phyloP scores from a whole-genome alignment of 2,888 invertebrate species.

The Iselma pallidipennis region DNA sequence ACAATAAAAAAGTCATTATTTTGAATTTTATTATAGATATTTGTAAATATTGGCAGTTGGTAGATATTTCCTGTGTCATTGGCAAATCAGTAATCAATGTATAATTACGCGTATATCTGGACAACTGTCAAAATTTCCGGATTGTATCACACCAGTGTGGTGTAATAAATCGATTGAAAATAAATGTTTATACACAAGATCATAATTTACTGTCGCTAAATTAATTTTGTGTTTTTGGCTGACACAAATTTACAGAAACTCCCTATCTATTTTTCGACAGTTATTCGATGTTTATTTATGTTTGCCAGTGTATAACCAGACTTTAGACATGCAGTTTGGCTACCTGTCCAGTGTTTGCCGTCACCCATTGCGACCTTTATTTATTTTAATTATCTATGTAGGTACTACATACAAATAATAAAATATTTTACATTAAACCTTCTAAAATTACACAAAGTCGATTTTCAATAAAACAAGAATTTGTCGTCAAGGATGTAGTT shows the following conservation, averaged over 20 bases:
- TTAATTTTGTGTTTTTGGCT: conserved; percentile 27
- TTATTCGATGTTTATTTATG: conserved; percentile 36
- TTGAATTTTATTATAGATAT: not conserved
- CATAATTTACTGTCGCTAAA: conserved; percentile 30
- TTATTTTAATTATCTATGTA: conserved; percentile 26
- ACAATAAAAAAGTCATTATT: not conserved
- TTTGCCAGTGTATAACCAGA: conserved; percentile 31
- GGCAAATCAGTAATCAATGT: not conserved
- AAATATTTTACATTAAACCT: conserved; percentile 9
- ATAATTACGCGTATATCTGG: not conserved
- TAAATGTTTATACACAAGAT: conserved; percentile 26
- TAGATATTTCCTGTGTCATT: not conserved
- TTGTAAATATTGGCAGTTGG: not conserved
- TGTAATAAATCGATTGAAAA: conserved; percentile 27
- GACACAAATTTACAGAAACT: conserved; percentile 31
- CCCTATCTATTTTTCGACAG: conserved; percentile 37
- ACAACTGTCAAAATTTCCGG: conserved; percentile 22
- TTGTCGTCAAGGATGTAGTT: conserved; percentile 9
- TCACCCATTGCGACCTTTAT: conserved; percentile 27
- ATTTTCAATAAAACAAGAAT: conserved; percentile 5
- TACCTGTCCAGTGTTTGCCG: conserved; percentile 35
- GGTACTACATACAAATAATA: too few relatives aligned
- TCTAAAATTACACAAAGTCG: too few relatives aligned
- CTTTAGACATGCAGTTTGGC: conserved; percentile 28
- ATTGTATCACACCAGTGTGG: conserved; percentile 20